Evolutionary conservation across 2,113 vertebrate species (phyloP), one percentile per base, ranked within the genome.

Genomic region (Podarcis raffonei): DNA sequence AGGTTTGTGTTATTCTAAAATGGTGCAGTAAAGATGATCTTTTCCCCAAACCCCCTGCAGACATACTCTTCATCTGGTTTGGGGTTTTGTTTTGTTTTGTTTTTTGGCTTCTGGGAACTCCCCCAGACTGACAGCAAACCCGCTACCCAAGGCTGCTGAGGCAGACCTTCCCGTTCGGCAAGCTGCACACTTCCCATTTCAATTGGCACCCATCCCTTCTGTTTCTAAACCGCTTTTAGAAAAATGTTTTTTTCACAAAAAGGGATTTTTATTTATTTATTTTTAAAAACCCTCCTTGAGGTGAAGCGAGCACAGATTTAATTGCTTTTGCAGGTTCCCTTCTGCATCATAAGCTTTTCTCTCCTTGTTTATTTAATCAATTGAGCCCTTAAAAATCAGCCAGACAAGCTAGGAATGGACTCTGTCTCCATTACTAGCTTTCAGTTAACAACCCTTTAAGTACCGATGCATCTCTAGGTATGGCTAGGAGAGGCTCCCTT

Each of bases 361-460:
- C 37, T 53, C 42, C 0, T 42, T 35, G 30, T 59, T 83, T 23
- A 27, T 18, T 57, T 27, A 13, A 76, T 68, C 53, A 65, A 8
- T 3, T 48, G 39, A 48, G 25, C 15, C 30, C n/a, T 3, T n/a
- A 83, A 16, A 65, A 78, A 20, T 35, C 35, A 87, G 22, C 76
- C 72, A 13, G 9, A 3, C 37, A 82, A 82, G 35, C 0, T 0
- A 12, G 25, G 1, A 0, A n/a, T 12, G n/a, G 27, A 72, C 15
- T 88, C 53, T 89, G 32, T 37, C n/a, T 85, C 18, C 4, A 22
- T 82, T 69, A 4, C 71, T 81, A 53, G 39, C 18, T 89, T 85
- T 75, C 77, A 81, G 1, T 86, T 65, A 66, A 76, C 75, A 85
- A 65, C 53, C 48, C n/a, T 37, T 53, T 68, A n/a, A 12, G 23